Conservation (phyloP, 1,140 invertebrate species). For the Cardiocondyla obscurior region DNA sequence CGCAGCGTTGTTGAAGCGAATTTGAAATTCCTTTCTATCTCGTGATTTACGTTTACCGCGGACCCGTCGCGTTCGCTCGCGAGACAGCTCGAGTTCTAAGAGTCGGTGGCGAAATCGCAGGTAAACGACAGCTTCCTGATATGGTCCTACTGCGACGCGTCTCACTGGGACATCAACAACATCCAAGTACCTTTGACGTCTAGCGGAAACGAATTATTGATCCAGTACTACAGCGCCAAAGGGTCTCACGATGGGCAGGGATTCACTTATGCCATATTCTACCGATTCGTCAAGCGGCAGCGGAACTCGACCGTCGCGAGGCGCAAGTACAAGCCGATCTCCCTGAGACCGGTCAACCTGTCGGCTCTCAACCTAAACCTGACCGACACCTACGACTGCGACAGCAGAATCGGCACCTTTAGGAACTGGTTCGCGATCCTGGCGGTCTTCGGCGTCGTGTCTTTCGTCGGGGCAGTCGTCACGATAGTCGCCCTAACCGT, state of each 20-base stretch:
- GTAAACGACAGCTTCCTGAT: constrained; percentile 73
- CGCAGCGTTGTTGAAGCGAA: not conserved
- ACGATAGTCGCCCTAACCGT: constrained; percentile 75
- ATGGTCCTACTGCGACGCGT: constrained; percentile 79
- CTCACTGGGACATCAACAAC: constrained; percentile 79
- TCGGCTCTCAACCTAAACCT: constrained; percentile 77
- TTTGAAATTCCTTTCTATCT: not conserved
- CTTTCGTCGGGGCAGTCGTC: constrained; percentile 76
- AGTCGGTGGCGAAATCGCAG: constrained; percentile 46
- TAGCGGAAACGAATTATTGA: constrained; percentile 73
- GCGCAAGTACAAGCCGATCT: constrained; percentile 75
- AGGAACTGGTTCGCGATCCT: constrained; percentile 80
- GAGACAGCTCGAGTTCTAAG: not conserved
- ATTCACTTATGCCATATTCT: constrained; percentile 78
- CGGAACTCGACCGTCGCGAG: constrained; percentile 69
- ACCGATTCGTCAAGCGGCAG: constrained; percentile 73
- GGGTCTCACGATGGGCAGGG: constrained; percentile 78
- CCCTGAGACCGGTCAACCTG: constrained; percentile 77
- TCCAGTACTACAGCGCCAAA: constrained; percentile 78
- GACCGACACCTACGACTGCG: constrained; percentile 77
- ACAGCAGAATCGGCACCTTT: constrained; percentile 77
- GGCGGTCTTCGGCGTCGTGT: constrained; percentile 77
- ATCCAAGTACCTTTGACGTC: constrained; percentile 76
- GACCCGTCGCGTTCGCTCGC: no score
- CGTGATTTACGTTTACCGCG: not conserved